Percentiles rank a stretch among this genome's conserved stretches.
Evolutionary conservation across 2,888 invertebrate species (phyloP).

Genomic region (Metalampra italica): DNA sequence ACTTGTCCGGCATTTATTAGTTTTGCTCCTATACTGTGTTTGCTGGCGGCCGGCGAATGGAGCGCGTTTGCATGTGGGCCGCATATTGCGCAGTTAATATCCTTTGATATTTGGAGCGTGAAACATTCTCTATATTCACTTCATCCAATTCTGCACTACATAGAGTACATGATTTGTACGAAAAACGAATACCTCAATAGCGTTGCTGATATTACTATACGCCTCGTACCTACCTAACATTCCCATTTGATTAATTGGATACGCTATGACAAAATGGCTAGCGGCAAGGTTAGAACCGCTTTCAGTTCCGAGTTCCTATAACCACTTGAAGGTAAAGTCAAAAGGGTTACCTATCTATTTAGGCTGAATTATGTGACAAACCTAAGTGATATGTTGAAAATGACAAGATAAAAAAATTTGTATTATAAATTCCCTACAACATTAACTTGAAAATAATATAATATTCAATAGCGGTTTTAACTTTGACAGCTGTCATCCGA

Average conservation of each 20-base stretch:
- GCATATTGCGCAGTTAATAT: not conserved
- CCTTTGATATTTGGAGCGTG: not conserved
- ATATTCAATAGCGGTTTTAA: too few relatives aligned
- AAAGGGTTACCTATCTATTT: not conserved
- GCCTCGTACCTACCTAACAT: not conserved
- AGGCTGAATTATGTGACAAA: not conserved
- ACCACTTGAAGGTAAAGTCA: too few relatives aligned
- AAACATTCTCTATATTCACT: not conserved
- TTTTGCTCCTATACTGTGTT: slow-evolving; percentile 41
- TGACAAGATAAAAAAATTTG: not conserved
- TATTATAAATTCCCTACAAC: not conserved
- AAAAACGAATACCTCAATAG: not conserved
- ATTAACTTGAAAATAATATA: too few relatives aligned
- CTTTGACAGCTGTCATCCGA: too few relatives aligned
- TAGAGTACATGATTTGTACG: not conserved
- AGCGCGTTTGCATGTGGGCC: not conserved
- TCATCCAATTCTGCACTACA: not conserved
- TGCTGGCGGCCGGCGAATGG: slow-evolving; percentile 10
- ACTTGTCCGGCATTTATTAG: slow-evolving; percentile 68
- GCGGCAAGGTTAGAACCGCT: slow-evolving; percentile 5
- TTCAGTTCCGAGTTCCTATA: too few relatives aligned
- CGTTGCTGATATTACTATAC: not conserved
- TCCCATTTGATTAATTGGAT: slow-evolving; percentile 11
- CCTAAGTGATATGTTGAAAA: not conserved
- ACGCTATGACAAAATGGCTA: slow-evolving; percentile 12